Evolutionary conservation across 1,140 invertebrate species (phyloP).

Genomic region (Proctacanthus coquilletti): DNA sequence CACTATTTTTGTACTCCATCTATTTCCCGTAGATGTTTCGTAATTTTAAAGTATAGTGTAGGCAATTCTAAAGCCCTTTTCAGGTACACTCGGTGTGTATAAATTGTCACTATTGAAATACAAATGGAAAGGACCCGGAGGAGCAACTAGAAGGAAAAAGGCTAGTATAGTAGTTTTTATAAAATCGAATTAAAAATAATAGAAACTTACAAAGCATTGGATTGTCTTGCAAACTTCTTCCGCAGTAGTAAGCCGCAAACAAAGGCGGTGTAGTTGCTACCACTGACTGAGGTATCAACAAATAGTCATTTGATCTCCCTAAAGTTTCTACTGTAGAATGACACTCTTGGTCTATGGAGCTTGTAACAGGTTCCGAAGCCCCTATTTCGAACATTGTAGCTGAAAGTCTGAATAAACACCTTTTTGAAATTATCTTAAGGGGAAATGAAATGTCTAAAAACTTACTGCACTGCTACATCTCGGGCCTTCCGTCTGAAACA

Average conservation of each 20-base stretch:
- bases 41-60: no score
- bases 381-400: neutral
- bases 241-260: conserved; percentile 11
- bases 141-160: no score
- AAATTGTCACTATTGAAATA: no score
- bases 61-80: no score
- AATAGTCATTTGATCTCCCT: conserved; percentile 31
- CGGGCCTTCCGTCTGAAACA: conserved; percentile 25
- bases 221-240: neutral
- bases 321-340: conserved; percentile 14
- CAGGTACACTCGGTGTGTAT: no score
- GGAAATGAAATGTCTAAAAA: conserved; percentile 1
- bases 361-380: neutral
- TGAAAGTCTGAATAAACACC: neutral
- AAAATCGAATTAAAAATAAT: no score
- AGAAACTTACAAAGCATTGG: neutral
- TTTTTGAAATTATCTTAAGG: neutral
- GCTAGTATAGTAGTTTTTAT: no score
- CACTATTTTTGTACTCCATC: no score
- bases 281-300: conserved; percentile 30
- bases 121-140: no score
- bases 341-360: conserved; percentile 13
- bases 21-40: no score
- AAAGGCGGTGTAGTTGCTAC: conserved; percentile 16
- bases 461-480: conserved; percentile 20